Base-by-base conservation (phyloP, 2,888 invertebrate species). In the Zaprionus lineosus region DNA sequence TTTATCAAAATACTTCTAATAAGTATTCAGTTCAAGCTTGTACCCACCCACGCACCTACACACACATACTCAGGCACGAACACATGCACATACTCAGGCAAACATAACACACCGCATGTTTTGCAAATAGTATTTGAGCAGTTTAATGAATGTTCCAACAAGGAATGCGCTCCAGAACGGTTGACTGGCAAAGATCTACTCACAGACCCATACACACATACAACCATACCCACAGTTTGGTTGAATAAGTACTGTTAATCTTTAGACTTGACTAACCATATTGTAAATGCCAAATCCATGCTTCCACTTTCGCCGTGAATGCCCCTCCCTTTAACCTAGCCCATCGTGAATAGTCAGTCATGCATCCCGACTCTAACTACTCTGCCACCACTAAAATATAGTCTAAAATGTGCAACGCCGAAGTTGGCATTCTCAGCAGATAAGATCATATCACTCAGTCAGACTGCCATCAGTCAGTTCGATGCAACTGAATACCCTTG, bases 201-300 rank as follows among this genome's bases (percentile, higher is more conserved):
- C 51, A 37, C 26, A 40, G 29, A 44, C 12, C 16, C 11, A 36
- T 31, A 11, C 21, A 37, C 12, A 31, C 5, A 43, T 19, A 40
- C 31, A 40, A 8, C 21, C n/a, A 31, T 28, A 14, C 16, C 29
- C 11, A 31, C 9, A 15, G 16, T 12, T 29, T 36, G 41, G 52
- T 50, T n/a, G n/a, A n/a, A n/a, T n/a, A n/a, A n/a, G 48, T 33
- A 52, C 41, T 66, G 56, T 52, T 57, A 64, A 74, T 63, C 64
- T 62, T 16, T 64, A 58, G 69, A 55, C 79, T 74, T 68, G 62
- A 60, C 59, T 66, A 33, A 61, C 64, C 74, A 59, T 52, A 79
- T 74, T 83, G 61, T 65, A 68, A 74, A 79, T 83, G 68, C 63
- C 76, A 68, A 71, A 78, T 61, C 66, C 73, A 77, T 64, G 72